Evolutionary conservation across 2,113 vertebrate genomes (phyloP).

Genomic region (Podiceps cristatus): DNA sequence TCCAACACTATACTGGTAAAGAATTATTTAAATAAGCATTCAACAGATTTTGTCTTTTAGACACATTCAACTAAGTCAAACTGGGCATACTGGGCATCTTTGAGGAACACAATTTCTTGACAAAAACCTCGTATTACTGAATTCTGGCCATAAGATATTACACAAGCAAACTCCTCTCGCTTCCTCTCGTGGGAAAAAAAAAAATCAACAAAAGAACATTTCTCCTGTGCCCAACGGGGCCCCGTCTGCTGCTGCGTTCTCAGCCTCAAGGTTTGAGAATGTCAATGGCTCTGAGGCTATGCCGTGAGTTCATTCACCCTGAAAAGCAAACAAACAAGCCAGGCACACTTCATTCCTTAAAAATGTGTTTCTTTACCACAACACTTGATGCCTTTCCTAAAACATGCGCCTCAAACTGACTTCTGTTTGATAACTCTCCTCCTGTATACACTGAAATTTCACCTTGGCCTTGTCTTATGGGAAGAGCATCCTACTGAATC

Average conservation of each 20-base stretch:
- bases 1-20: background rate
- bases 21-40: background rate
- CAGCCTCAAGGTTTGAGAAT: background rate
- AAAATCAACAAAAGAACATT: background rate
- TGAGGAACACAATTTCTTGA: background rate
- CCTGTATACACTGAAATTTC: background rate
- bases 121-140: background rate
- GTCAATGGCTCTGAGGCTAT: background rate
- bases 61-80: background rate
- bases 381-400: background rate
- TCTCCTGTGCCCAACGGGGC: background rate
- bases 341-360: background rate
- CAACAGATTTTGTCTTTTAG: background rate
- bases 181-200: background rate
- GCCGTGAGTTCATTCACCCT: rapidly evolving
- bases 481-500: background rate
- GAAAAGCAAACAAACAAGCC: background rate
- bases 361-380: background rate
- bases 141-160: background rate
- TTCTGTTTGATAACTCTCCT: background rate
- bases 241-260: background rate
- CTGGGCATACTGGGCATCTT: background rate
- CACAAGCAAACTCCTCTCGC: rapidly evolving
- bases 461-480: background rate
- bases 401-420: background rate